Base-by-base conservation (phyloP, 2,888 invertebrate species). In the Enchytraeus crypticus region DNA sequence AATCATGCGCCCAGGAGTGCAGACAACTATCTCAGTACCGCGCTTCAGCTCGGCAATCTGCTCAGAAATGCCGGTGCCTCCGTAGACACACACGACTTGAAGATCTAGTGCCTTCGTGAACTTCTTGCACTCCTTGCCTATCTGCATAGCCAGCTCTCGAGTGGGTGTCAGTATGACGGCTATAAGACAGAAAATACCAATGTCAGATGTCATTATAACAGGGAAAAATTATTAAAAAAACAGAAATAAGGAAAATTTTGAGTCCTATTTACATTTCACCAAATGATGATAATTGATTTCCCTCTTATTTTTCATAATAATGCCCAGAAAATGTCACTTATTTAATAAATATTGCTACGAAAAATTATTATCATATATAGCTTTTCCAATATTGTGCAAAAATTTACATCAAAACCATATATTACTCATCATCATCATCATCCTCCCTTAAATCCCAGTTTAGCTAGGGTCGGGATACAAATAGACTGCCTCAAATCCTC, bases 1-100 rank as follows among this genome's bases (percentile, higher is more conserved):
- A 65, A 99, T 99, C 98, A 98, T 98, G 53, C 98, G 84, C 0
- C 98, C 98, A 0, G 98, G 98, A 0, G 98, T 98, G 74, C 98
- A 98, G 0, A 99, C 97, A 70, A 99, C 92, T 69, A 99, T 92
- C 80, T 97, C 96, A 0, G 95, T 91, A 3, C 96, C 97, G 46
- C 96, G 85, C 77, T 96, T 97, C 65, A 97, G 77, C 77, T 96
- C 96, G 0, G 96, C 96, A 71, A 96, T 96, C 82, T 90, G 90
- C 78, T 92, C 92, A 0, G 91, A 91, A 66, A 92, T 92, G 0
- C 95, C 97, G 0, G 97, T 97, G 3, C 98, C 98, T 18, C 98
- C 98, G 74, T 98, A 99, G 0, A 98, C 97, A 75, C 96, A 97
- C 0, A 95, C 97, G 0, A 90, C 90, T 46, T 88, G 85, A 64